These are phyloP conservation scores for Littorina saxatilis DNA, from an alignment of 1,140 invertebrate species.

Conservation along the genomic window DNA sequence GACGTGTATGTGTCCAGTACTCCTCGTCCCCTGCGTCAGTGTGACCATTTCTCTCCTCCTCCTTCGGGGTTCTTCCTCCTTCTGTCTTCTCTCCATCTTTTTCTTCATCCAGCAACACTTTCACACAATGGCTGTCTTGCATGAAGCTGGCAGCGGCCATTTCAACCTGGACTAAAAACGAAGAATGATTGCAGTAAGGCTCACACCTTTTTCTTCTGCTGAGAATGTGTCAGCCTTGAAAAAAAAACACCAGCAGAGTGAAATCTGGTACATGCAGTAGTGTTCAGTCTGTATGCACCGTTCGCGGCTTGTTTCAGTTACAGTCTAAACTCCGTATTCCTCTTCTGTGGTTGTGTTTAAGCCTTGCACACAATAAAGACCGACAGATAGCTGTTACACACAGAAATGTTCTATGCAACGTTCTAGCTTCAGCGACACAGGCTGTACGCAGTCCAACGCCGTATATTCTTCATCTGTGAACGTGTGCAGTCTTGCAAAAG, in stretches of 20 bases:
- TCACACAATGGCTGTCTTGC: neutral
- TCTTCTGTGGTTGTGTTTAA: no score
- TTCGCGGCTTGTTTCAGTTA: neutral
- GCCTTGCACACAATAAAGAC: no score
- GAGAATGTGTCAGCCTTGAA: neutral
- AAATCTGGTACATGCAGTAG: neutral
- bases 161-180: neutral
- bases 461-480: no score
- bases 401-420: no score
- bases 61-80: neutral
- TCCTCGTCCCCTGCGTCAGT: neutral
- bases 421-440: no score
- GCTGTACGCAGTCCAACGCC: no score
- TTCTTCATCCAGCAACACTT: neutral
- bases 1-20: conserved; percentile 7
- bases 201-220: neutral
- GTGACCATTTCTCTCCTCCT: neutral
- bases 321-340: no score
- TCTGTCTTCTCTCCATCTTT: neutral
- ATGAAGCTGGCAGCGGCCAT: neutral
- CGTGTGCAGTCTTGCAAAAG: no score
- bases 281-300: neutral
- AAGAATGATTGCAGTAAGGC: neutral
- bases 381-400: no score
- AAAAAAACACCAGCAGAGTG: neutral